These are phyloP conservation scores for Gymnosoma rotundatum DNA, from an alignment of 2,888 invertebrate genomes.

Conservation along the genomic window DNA sequence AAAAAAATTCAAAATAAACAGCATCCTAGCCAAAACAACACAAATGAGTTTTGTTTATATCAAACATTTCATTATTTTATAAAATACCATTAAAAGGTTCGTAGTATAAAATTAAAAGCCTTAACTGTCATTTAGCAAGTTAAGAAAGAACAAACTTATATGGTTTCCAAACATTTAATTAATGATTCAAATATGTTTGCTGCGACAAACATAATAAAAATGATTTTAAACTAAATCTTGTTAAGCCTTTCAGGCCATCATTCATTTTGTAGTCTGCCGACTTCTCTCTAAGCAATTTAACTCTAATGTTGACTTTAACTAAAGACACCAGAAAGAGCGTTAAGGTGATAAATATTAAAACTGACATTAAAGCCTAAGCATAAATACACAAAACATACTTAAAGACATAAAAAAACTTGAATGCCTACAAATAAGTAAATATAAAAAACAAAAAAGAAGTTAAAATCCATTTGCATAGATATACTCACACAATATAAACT, in stretches of 20 bases:
- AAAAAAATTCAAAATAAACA: no score
- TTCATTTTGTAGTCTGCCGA: constrained; percentile 14
- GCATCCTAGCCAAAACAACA: no score
- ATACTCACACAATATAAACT: constrained; percentile 35
- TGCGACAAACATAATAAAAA: no score
- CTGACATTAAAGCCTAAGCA: constrained; percentile 66
- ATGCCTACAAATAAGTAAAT: background rate
- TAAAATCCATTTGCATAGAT: constrained; percentile 52
- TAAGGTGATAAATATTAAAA: constrained; percentile 69
- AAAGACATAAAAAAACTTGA: constrained; percentile 8
- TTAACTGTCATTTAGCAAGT: no score
- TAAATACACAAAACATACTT: constrained; percentile 49
- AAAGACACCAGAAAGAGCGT: constrained; percentile 44
- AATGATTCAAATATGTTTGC: no score
- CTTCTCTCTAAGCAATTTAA: constrained; percentile 15
- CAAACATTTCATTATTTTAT: no score
- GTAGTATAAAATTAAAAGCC: no score
- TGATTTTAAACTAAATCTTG: constrained; percentile 32
- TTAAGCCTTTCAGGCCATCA: constrained; percentile 45
- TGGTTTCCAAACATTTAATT: no score
- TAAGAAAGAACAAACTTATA: no score
- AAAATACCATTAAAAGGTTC: no score
- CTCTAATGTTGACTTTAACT: constrained; percentile 40
- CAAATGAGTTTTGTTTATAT: no score
- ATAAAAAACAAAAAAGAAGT: constrained; percentile 5